Evolutionary conservation across 2,797 vertebrate genomes (phyloP).

Genomic region (Alcedo quadribrachys): DNA sequence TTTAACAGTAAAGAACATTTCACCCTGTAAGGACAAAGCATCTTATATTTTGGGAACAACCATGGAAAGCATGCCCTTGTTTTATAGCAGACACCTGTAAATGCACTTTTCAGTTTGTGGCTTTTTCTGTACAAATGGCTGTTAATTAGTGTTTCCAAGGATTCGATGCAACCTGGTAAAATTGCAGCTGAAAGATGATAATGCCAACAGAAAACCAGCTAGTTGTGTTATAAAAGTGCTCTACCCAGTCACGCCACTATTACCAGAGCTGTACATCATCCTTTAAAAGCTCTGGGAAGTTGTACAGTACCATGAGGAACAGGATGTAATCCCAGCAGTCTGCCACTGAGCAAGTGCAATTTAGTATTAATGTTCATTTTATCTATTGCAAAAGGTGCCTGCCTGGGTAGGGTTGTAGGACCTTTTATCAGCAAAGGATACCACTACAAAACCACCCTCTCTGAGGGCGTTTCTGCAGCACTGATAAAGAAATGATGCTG

Average conservation of each 20-base stretch:
- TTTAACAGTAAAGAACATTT: background rate
- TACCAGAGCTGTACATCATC: constrained; percentile 7
- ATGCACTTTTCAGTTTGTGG: background rate
- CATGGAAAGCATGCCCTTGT: background rate
- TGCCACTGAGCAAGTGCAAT: background rate
- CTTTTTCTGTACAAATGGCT: background rate
- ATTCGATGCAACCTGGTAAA: background rate
- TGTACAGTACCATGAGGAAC: background rate
- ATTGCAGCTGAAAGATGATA: background rate
- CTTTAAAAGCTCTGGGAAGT: constrained; percentile 22
- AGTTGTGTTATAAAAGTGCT: background rate
- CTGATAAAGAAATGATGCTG: background rate
- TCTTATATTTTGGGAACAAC: background rate
- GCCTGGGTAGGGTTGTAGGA: background rate
- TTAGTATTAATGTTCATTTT: constrained; percentile 26
- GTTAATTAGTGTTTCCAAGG: constrained; percentile 9
- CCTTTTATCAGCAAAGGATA: constrained; percentile 18
- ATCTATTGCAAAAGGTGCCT: background rate
- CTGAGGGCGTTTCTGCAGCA: background rate
- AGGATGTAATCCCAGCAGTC: background rate
- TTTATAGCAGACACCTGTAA: background rate
- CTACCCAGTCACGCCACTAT: background rate
- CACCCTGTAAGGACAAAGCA: background rate
- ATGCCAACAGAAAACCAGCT: background rate
- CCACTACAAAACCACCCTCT: background rate